Base-by-base conservation (phyloP, 2,888 invertebrate species). In the Heliconius cydno region DNA sequence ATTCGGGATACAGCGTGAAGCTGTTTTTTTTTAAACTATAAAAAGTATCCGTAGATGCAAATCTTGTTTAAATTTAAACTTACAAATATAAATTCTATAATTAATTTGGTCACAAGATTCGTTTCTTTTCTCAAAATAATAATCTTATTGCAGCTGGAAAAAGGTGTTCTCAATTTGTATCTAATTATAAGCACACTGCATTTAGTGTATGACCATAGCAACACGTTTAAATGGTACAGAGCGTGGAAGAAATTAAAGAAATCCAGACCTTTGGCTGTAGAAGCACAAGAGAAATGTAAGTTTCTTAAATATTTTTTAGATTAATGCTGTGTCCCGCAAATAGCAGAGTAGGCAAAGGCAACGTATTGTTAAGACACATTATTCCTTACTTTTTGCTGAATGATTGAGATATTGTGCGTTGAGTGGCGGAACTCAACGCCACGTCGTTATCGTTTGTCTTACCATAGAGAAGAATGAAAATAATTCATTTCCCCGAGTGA, bases 151-250 rank as follows among this genome's bases (percentile, higher is more conserved):
- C 88, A 96, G 96, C 84, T 96, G 63, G 95, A 96, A 86, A 96
- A 96, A 85, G 96, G 96, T 73, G 95, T 96, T 13, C 89, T 97
- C 2, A 96, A 97, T 84, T 88, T 97, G 71, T 97, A 96, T 87
- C 92, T 97, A 19, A 96, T 96, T 87, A 92, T 98, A 66, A 97
- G 97, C 89, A 96, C 96, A 74, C 92, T 98, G 83, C 96, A 96
- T 83, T 89, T 97, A 9, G 96, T 95, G 34, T 98, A 98, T 83
- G 88, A 90, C 65, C 95, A 95, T 80, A 85, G 82, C 2, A 89
- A 92, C 52, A 88, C 90, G 25, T 90, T 92, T 83, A 86, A 87
- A 66, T 95, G 95, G 94, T 92, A 92, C 84, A 84, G 87, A 0
- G 82, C 87, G 19, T 83, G 84, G 83, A 89, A 91, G 52, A 87